phyloP scores from a whole-genome alignment of 2,113 vertebrate genomes.

The Triplophysa dalaica region DNA sequence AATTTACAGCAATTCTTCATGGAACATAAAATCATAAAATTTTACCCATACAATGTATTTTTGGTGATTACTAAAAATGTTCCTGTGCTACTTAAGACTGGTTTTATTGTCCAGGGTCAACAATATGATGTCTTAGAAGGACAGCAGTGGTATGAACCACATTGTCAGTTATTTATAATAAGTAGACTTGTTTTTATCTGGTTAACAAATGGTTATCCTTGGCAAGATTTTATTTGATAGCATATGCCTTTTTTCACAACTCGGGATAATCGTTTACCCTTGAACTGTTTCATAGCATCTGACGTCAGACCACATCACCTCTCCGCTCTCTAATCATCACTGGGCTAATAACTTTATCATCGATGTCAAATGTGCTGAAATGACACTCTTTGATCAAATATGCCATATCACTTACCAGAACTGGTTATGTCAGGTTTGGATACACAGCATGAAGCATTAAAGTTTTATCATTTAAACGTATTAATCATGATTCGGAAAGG shows the following conservation, averaged over 20 bases:
- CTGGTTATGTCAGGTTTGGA: neutral
- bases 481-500: neutral
- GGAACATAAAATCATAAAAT: no score
- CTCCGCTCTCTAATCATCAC: neutral
- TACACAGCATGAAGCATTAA: neutral
- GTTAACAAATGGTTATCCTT: neutral
- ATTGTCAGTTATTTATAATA: no score
- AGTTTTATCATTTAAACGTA: neutral
- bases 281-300: conserved; percentile 55
- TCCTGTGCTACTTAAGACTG: no score
- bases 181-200: neutral
- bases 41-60: no score
- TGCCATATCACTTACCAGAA: neutral
- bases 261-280: conserved; percentile 56
- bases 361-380: conserved; percentile 1
- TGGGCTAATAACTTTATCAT: neutral
- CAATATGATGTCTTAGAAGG: no score
- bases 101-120: no score
- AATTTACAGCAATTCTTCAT: no score
- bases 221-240: neutral
- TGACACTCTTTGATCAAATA: neutral
- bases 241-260: neutral
- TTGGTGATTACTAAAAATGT: no score
- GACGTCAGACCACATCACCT: conserved; percentile 42
- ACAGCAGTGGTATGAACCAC: no score